These are phyloP conservation scores for Peromyscus attwateri DNA, from an alignment of 2,797 vertebrate genomes.

Conservation along the genomic window DNA sequence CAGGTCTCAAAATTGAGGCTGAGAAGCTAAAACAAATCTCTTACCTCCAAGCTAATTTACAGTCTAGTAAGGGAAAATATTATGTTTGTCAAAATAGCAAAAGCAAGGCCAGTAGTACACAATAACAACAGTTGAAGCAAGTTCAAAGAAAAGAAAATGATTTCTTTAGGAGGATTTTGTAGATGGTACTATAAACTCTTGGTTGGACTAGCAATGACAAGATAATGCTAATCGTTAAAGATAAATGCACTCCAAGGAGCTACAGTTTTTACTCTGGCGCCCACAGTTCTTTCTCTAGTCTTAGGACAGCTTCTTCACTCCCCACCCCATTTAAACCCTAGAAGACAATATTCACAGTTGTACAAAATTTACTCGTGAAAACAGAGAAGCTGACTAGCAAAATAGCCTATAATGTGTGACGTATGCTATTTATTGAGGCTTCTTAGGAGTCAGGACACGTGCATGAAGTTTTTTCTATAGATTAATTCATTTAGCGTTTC, in stretches of 20 bases:
- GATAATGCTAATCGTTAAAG: not conserved
- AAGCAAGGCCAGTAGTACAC: not conserved
- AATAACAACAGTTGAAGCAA: not conserved
- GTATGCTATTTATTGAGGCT: not conserved
- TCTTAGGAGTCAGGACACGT: not conserved
- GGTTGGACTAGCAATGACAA: not conserved
- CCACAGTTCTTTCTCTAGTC: not conserved
- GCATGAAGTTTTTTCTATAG: not conserved
- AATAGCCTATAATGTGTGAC: not conserved
- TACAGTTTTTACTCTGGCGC: not conserved
- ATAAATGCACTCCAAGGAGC: not conserved
- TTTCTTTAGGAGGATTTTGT: conserved; percentile 33
- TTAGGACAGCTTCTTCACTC: not conserved
- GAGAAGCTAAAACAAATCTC: not conserved
- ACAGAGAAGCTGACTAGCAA: not conserved
- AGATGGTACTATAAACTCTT: not conserved
- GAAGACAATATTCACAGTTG: not conserved
- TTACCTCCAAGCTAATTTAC: conserved; percentile 38
- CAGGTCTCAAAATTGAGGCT: conserved; percentile 11
- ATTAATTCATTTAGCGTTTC: conserved; percentile 9
- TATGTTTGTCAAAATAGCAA: not conserved
- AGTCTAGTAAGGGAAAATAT: not conserved
- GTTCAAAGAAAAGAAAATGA: not conserved
- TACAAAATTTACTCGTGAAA: conserved; percentile 12
- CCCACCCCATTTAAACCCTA: not conserved